Evolutionary conservation across 2,113 vertebrate species (phyloP).

Genomic region (Hiodon tergisus): DNA sequence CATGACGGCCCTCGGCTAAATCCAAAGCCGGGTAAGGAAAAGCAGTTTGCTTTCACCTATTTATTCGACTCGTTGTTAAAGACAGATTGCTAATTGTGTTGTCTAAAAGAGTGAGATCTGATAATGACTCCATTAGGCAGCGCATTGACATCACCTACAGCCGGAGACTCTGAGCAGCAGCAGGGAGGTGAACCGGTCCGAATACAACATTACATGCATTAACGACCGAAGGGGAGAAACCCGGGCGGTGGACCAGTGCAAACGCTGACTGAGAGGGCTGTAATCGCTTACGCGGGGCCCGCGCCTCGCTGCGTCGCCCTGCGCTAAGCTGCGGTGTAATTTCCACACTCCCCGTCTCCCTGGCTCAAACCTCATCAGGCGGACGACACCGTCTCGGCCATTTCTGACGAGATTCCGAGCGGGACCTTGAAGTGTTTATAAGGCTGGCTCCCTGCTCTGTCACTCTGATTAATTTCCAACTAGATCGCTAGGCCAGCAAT

Average conservation of each 20-base stretch:
- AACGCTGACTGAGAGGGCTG: background rate
- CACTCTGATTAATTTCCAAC: slow-evolving; percentile 35
- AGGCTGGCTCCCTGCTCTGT: slow-evolving; percentile 14
- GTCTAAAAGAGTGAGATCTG: background rate
- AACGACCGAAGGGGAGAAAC: background rate
- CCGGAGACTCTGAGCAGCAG: background rate
- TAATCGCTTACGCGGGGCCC: background rate
- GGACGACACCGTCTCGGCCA: slow-evolving; percentile 34
- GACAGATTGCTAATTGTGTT: background rate
- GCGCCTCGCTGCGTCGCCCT: slow-evolving; percentile 19
- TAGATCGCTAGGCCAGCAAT: slow-evolving; percentile 30
- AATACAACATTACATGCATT: no score
- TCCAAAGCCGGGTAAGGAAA: background rate
- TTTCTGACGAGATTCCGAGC: slow-evolving; percentile 33
- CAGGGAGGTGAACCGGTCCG: no score
- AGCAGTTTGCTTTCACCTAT: background rate
- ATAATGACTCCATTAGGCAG: slow-evolving; percentile 8
- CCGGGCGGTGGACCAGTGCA: background rate
- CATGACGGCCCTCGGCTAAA: background rate
- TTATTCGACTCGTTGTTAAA: background rate
- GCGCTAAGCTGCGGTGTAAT: slow-evolving; percentile 19
- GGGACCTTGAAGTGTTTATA: slow-evolving; percentile 14
- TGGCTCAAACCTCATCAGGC: slow-evolving; percentile 26
- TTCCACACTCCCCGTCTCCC: slow-evolving; percentile 27
- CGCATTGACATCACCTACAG: background rate